Base-by-base conservation (phyloP, 2,113 vertebrate species). In the Acrocephalus arundinaceus region DNA sequence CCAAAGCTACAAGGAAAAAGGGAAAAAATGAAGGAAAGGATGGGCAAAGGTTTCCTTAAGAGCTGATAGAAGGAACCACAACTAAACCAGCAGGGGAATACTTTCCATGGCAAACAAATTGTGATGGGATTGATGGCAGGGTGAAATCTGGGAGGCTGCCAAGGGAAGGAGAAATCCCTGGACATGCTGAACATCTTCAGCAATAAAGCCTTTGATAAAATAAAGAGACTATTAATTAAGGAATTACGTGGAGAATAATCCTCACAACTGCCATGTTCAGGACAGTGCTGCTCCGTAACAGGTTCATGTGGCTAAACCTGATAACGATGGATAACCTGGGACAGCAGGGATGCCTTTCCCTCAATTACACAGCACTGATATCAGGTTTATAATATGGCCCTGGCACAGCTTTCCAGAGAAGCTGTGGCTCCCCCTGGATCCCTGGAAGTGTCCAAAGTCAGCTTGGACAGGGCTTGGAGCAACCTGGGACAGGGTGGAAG, bases 381-480 rank as follows among this genome's bases (percentile, higher is more conserved):
- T 7, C 31, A 39, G 25, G 51, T 65, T 37, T 35, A n/a, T 19
- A 15, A 54, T 3, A 19, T 19, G 25, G 22, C 25, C 19, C 31
- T 63, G 41, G 43, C 57, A 63, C 8, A 45, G 49, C 48, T 0
- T 49, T 10, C 49, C 79, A 71, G 49, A 71, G 57, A 0, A 57
- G 43, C 35, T 71, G 63, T 37, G 65, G 49, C 63, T 84, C 22
- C 22, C 27, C 22, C 43, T 52, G 51, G 51, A 83, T 4, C 48
- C 48, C 41, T 70, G 25, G 1, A 1, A 90, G 12, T 71, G 15
- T 7, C 35, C 80, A 28, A 71, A 10, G 25, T 35, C 31, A 45
- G 31, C 0, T 0, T 33, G 43, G 30, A 35, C 0, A 0, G 16
- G 13, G 24, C 21, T 68, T 30, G 46, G 55, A 62, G 48, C 49